Percentiles rank a stretch among this genome's conserved stretches.
phyloP scores from a whole-genome alignment of 2,797 vertebrate genomes.

The Anolis apletophallus region DNA sequence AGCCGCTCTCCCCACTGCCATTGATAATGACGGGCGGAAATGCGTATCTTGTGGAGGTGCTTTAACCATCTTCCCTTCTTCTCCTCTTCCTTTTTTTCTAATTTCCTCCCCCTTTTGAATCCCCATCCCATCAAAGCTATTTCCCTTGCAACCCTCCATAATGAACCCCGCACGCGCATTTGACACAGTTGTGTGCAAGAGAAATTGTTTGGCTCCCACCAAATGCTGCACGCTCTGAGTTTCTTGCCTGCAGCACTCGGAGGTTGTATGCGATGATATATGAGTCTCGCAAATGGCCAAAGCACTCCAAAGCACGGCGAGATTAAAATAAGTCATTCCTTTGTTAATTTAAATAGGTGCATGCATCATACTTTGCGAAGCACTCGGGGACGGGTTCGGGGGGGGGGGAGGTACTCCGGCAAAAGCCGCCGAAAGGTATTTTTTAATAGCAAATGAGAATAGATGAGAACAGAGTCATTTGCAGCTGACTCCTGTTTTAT shows the following conservation, averaged over 20 bases:
- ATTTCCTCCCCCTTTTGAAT: constrained; percentile 70
- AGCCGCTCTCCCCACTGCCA: constrained; percentile 83
- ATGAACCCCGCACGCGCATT: constrained; percentile 90
- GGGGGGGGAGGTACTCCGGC: constrained; percentile 17
- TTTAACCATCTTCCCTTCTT: constrained; percentile 82
- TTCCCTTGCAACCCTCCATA: constrained; percentile 78
- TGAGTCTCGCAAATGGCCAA: constrained; percentile 92
- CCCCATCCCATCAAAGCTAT: constrained; percentile 84
- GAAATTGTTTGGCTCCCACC: constrained; percentile 93
- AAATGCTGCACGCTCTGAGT: constrained; percentile 87
- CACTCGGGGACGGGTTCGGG: constrained; percentile 79
- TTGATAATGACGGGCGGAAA: constrained; percentile 84
- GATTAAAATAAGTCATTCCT: constrained; percentile 98
- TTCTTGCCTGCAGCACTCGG: constrained; percentile 91
- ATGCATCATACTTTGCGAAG: constrained; percentile 96
- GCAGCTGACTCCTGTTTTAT: constrained; percentile 85
- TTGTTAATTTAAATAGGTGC: constrained; percentile 99
- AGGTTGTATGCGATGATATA: constrained; percentile 95
- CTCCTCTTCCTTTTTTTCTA: neutral
- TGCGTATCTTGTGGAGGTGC: constrained; percentile 87
- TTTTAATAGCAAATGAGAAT: constrained; percentile 92
- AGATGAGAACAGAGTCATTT: constrained; percentile 85
- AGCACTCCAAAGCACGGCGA: constrained; percentile 84
- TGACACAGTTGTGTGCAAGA: constrained; percentile 89
- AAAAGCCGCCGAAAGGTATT: constrained; percentile 94